phyloP scores from a whole-genome alignment of 2,888 invertebrate species.

The Ormyrus thymus region DNA sequence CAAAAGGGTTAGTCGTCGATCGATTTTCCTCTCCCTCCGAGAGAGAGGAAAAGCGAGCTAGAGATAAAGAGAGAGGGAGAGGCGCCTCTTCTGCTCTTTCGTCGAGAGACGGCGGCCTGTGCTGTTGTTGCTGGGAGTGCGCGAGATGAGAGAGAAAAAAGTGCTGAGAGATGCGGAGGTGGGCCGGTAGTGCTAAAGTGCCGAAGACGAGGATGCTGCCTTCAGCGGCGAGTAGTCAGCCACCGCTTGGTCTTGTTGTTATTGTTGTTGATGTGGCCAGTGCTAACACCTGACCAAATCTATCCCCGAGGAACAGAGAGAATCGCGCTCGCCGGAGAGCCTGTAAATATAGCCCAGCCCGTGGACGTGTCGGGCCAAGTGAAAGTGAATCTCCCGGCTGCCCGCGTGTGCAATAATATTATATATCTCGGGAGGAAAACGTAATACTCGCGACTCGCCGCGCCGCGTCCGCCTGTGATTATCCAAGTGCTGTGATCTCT shows the following conservation, averaged over 20 bases:
- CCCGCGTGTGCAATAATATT: neutral
- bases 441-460: neutral
- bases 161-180: slow-evolving; percentile 19
- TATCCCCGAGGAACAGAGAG: neutral
- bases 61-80: no score
- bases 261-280: slow-evolving; percentile 11
- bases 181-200: slow-evolving; percentile 27
- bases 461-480: slow-evolving; percentile 37
- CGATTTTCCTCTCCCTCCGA: no score
- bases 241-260: neutral
- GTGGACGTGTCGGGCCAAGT: slow-evolving; percentile 32
- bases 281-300: slow-evolving; percentile 29
- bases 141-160: slow-evolving; percentile 15
- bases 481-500: slow-evolving; percentile 47
- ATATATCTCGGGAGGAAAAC: slow-evolving; percentile 6
- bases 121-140: neutral
- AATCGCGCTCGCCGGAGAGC: neutral
- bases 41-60: no score
- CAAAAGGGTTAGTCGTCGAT: no score
- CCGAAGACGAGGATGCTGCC: neutral
- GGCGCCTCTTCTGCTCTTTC: neutral
- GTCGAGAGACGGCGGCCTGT: neutral
- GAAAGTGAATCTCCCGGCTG: slow-evolving; percentile 41
- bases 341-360: neutral
- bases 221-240: neutral